Evolutionary conservation across 2,113 vertebrate genomes (phyloP), one percentile per base, ranked within the genome.

Genomic region (Etheostoma cragini): DNA sequence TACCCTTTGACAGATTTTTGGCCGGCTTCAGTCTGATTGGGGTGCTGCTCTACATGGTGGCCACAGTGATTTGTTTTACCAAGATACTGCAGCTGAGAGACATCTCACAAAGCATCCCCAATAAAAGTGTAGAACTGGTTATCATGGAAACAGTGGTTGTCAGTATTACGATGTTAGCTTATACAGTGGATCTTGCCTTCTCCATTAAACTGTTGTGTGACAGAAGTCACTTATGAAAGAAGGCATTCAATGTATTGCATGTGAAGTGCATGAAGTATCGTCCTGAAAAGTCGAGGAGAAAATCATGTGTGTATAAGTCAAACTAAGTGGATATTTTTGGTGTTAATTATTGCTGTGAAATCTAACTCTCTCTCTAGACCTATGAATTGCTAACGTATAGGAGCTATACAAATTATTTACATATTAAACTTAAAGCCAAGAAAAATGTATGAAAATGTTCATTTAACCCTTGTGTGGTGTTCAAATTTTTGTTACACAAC

Each of bases 151-250:
- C 92, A 0, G 86, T 89, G 30, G 63, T 94, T 4, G 86, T 91
- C 38, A 83, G 84, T 69, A 26, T 95, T 12, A 95, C 94, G 6
- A 76, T 96, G 66, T 61, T 95, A 50, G 90, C 93, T 12, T 96
- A 95, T 50, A 94, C 94, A 0, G 90, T 95, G 62, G 95, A 96
- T 65, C 68, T 95, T 5, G 92, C 94, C 46, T 94, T 95, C 78
- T 94, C 94, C 38, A 84, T 95, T 35, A 95, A 94, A 77, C 90
- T 91, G 13, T 15, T 94, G 71, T 94, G 92, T 78, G 88, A 93
- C 74, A 88, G 93, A 60, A 81, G 72, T 69, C 85, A 82, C 10
- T 2, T 45, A 61, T 84, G 68, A 83, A 67, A 13, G 21, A 6
- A 42, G 24, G 14, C 8, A 12, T 19, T 49, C 11, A 63, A 46